These are phyloP conservation scores for Entomobrya proxima DNA, from an alignment of 2,888 invertebrate genomes.

Conservation along the genomic window DNA sequence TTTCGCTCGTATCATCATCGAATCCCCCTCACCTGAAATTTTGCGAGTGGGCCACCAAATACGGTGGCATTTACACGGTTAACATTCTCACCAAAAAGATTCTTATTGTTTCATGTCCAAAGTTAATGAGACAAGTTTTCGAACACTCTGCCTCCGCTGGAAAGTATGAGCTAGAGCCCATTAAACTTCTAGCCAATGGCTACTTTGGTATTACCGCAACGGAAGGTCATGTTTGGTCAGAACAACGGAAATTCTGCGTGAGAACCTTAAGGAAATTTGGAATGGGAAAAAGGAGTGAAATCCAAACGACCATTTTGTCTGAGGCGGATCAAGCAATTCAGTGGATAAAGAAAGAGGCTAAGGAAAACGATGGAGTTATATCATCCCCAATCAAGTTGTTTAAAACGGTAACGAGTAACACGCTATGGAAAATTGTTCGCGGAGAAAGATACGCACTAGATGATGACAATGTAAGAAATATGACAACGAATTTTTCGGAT, in stretches of 20 bases:
- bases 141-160: slow-evolving; percentile 10
- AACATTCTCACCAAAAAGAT: neutral
- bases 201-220: neutral
- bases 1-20: neutral
- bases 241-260: neutral
- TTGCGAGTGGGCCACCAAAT: neutral
- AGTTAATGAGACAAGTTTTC: neutral
- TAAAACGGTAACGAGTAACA: neutral
- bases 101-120: neutral
- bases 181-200: neutral
- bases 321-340: neutral
- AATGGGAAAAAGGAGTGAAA: neutral
- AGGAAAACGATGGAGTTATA: neutral
- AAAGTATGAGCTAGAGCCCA: slow-evolving; percentile 1
- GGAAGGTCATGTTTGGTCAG: neutral
- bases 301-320: neutral
- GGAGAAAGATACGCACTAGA: neutral
- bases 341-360: neutral
- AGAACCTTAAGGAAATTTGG: neutral
- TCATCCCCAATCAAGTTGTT: neutral
- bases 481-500: neutral
- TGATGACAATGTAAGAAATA: neutral
- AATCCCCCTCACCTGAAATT: neutral
- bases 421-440: neutral
- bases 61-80: neutral